Base-by-base conservation (phyloP, 2,113 vertebrate species). In the Seriola quinqueradiata region DNA sequence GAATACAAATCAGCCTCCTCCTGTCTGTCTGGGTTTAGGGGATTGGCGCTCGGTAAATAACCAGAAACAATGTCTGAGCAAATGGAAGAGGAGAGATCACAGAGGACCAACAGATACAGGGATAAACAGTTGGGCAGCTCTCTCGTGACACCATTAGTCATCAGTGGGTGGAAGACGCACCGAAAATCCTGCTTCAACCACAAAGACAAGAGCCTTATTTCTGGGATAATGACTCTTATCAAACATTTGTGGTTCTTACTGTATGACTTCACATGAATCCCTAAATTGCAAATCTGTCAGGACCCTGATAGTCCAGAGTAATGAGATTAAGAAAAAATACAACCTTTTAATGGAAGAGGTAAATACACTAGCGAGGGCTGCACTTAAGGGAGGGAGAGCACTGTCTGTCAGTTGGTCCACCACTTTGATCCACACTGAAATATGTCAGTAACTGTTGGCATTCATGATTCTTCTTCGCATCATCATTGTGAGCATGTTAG, bases 21-120 rank as follows among this genome's bases (percentile, higher is more conserved):
- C 82, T 75, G 85, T 82, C 87, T 89, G 68, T 85, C 88, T 83
- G 84, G 81, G 83, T 93, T 90, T 84, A 88, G 83, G 75, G 78
- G 88, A 81, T 87, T 86, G 84, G 63, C 69, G 82, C 84, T 92
- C n/a, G 16, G 84, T 90, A 90, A 95, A 91, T 91, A 93, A 87
- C 61, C 66, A 87, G 77, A 90, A 89, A 92, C 81, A 87, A 91
- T 86, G 77, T 73, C 77, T 19, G 42, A 73, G 44, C 75, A 86
- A 91, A 87, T 88, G 73, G 83, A 87, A 72, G 68, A 50, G 34
- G 79, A 85, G 86, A 83, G 77, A 84, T 87, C 80, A 25, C 67
- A 52, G 23, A 84, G 69, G 57, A 67, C 67, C 67, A 58, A 69
- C 83, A 74, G 81, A 87, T 70, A 70, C 4, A 5, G 42, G 81